phyloP scores from a whole-genome alignment of 2,797 vertebrate genomes.

The Otus scops region DNA sequence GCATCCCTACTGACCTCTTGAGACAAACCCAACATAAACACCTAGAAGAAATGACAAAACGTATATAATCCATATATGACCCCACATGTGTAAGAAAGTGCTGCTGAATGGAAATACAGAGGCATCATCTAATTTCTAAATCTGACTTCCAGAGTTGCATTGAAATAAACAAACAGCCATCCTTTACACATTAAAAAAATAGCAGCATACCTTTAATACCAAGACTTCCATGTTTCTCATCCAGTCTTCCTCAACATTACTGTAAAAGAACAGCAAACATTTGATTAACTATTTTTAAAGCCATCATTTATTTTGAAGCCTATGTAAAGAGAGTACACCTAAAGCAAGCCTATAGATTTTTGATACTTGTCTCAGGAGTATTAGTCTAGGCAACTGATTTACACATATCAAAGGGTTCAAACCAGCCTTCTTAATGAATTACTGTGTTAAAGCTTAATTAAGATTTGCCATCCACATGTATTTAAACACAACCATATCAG shows the following conservation, averaged over 20 bases:
- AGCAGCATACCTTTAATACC: conserved; percentile 36
- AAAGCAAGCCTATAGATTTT: not conserved
- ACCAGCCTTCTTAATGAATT: not conserved
- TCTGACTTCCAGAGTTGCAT: not conserved
- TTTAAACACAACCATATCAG: not conserved
- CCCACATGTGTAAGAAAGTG: fast-evolving
- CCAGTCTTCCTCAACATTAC: not conserved
- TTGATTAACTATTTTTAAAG: not conserved
- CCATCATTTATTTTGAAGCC: not conserved
- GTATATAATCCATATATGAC: not conserved
- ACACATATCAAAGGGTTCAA: not conserved
- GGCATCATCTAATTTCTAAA: not conserved
- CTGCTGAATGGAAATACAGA: not conserved
- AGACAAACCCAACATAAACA: not conserved
- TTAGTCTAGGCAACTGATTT: not conserved
- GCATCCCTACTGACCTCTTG: not conserved
- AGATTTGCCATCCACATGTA: not conserved
- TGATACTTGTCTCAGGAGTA: not conserved
- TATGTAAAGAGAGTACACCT: not conserved
- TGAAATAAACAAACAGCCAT: not conserved
- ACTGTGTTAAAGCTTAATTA: not conserved
- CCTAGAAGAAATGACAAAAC: fast-evolving
- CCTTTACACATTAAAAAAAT: not conserved
- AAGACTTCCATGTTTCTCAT: conserved; percentile 41
- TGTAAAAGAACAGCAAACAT: not conserved